These are phyloP conservation scores for Scytalopus superciliaris DNA, from an alignment of 2,113 vertebrate genomes.

Conservation along the genomic window DNA sequence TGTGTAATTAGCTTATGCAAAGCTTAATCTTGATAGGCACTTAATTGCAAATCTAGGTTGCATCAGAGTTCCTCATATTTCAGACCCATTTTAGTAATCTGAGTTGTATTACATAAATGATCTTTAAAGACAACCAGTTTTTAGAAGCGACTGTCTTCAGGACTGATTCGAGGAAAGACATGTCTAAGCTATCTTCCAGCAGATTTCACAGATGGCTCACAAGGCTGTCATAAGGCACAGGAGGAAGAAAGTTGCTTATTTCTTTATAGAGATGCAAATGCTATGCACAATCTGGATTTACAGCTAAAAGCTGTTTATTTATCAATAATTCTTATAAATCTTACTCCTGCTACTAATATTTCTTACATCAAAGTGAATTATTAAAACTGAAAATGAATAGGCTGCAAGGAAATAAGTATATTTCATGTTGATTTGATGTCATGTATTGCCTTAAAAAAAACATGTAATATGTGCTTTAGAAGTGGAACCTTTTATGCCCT, in stretches of 20 bases:
- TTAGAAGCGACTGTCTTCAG: neutral
- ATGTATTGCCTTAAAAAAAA: neutral
- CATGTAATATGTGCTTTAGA: neutral
- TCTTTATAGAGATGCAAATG: neutral
- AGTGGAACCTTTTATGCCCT: neutral
- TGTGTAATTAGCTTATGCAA: neutral
- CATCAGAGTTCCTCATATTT: neutral
- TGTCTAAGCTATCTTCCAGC: neutral
- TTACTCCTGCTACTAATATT: neutral
- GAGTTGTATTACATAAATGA: neutral
- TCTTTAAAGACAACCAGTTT: neutral
- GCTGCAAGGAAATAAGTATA: neutral
- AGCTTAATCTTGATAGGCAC: neutral
- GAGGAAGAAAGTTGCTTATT: neutral
- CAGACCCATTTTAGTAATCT: neutral
- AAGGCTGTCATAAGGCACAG: slow-evolving; percentile 19
- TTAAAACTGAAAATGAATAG: neutral
- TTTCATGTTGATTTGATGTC: neutral
- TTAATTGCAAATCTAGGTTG: neutral
- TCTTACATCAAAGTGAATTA: neutral
- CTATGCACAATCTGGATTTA: neutral
- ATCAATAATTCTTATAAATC: neutral
- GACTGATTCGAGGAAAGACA: neutral
- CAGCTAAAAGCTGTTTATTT: neutral
- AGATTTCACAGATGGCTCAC: slow-evolving; percentile 39